phyloP scores from a whole-genome alignment of 2,888 invertebrate genomes.

The Helobdella robusta region DNA sequence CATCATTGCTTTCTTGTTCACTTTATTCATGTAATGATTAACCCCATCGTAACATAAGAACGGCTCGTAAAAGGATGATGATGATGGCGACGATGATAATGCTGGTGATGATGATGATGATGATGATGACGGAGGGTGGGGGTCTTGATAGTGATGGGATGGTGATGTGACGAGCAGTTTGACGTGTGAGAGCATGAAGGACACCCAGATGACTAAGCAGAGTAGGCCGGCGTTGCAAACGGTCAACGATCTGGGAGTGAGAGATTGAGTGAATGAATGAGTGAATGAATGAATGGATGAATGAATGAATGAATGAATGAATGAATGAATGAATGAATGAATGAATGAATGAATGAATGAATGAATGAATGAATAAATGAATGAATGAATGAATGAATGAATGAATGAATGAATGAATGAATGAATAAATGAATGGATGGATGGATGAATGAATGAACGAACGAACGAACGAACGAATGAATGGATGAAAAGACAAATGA shows the following conservation, averaged over 20 bases:
- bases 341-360: conserved; percentile 3
- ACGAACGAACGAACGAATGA: conserved; percentile 4
- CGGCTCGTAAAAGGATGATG: no score
- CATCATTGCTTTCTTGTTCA: no score
- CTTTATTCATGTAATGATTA: no score
- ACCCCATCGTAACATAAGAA: no score
- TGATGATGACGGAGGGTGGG: no score
- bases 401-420: conserved; percentile 3
- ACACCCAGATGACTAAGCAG: conserved; percentile 33
- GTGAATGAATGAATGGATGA: not conserved
- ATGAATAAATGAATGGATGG: conserved; percentile 3
- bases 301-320: not conserved
- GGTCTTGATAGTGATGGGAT: conserved; percentile 10
- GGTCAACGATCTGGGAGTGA: conserved; percentile 24
- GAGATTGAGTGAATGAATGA: not conserved
- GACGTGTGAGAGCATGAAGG: conserved; percentile 33
- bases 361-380: conserved; percentile 3
- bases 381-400: conserved; percentile 3
- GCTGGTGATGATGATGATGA: no score
- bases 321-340: not conserved
- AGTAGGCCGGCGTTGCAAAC: conserved; percentile 31
- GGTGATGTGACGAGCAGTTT: conserved; percentile 31
- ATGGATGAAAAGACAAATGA: not conserved
- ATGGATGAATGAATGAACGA: conserved; percentile 3
- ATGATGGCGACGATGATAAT: no score